Base-by-base conservation (phyloP, 2,888 invertebrate genomes). In the Xestia ashworthii region DNA sequence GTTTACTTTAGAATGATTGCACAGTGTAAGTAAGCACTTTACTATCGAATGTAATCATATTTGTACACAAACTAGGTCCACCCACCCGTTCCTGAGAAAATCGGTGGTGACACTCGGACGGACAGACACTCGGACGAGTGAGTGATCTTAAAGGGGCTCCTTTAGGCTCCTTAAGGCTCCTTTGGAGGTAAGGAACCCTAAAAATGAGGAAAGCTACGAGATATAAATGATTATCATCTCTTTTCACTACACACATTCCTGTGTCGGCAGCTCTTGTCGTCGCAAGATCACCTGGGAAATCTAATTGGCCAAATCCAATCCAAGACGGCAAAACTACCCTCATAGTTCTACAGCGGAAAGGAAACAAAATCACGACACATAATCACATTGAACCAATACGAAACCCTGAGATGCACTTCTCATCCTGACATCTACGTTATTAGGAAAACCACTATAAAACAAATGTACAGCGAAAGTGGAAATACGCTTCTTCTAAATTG, bases 381-480 rank as follows among this genome's bases (percentile, higher is more conserved):
- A 90, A 89, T 89, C 83, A 85, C 58, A 89, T 90, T 89, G 82
- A 70, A 80, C 67, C 82, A 74, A 86, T 83, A 85, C 84, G 76
- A 78, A 79, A 82, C 78, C 74, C 75, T 69, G 69, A 84, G 86
- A 85, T 90, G 90, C 90, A 90, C 80, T 81, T 79, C 85, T 83
- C 85, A 78, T 82, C 69, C 73, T 78, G 75, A 78, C 74, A 46
- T 88, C 81, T 78, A 76, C 60, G 50, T 85, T 89, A 87, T 87
- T 83, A 86, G 25, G 79, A 71, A 69, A 83, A 77, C 78, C 80
- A 78, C 87, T 87, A 84, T 72, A 74, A 80, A 70, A 85, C 82
- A 85, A 85, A 85, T 80, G 81, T 83, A 69, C 73, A 66, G 53
- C 48, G 74, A 78, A 76, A 79, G 79, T 74, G 67, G 80, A 70